Percentiles rank a stretch among this genome's conserved stretches.
These are phyloP conservation scores for Ladona fulva DNA, from an alignment of 1,140 invertebrate species.

Conservation along the genomic window DNA sequence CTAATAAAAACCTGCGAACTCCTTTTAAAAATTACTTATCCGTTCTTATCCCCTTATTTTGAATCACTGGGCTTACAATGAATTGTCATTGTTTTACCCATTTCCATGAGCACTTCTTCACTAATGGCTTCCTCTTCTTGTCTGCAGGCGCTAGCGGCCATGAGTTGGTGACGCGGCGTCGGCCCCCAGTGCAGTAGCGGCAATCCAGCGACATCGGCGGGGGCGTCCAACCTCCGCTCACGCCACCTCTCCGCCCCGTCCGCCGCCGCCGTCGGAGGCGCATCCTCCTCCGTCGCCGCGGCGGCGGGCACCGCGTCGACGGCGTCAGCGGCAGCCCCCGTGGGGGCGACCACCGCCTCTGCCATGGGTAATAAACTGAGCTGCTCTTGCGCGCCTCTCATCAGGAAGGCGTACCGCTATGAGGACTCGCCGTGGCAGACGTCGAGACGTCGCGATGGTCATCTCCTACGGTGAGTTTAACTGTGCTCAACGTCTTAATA, in stretches of 20 bases:
- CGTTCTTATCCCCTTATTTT: too few relatives aligned
- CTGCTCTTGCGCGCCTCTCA: conserved; percentile 86
- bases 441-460: conserved; percentile 74
- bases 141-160: not conserved
- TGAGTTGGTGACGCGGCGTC: not conserved
- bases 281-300: not conserved
- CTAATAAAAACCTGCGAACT: too few relatives aligned
- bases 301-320: not conserved
- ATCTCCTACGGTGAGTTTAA: conserved; percentile 81
- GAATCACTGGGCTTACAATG: too few relatives aligned
- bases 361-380: conserved; percentile 91
- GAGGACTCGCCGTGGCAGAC: conserved; percentile 89
- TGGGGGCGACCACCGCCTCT: conserved; percentile 51
- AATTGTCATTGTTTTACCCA: too few relatives aligned
- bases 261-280: too few relatives aligned
- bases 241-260: not conserved
- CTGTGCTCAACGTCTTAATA: too few relatives aligned
- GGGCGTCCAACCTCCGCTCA: not conserved
- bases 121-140: too few relatives aligned
- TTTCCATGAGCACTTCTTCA: too few relatives aligned
- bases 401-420: conserved; percentile 87
- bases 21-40: too few relatives aligned
- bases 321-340: not conserved
- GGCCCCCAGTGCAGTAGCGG: not conserved
- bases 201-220: not conserved